Conservation (phyloP, 2,113 vertebrate species). For the Phalacrocorax pelagicus region DNA sequence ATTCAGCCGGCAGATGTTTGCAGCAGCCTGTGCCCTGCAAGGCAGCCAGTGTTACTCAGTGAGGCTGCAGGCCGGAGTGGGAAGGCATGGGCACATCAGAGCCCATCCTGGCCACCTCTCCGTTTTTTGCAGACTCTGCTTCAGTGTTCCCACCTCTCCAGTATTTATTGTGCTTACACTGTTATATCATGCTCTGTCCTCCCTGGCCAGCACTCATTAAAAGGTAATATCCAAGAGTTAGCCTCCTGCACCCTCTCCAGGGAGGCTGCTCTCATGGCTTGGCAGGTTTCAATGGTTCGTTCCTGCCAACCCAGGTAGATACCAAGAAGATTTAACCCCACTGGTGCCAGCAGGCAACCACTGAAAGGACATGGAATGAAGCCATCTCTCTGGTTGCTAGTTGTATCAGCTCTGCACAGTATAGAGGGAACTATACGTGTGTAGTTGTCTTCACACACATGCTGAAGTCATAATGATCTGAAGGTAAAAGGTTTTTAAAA, state of each 20-base stretch:
- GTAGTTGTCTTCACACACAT: neutral
- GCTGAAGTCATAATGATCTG: neutral
- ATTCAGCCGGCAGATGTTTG: neutral
- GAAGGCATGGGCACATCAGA: fast-evolving
- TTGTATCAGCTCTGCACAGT: neutral
- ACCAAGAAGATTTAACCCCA: neutral
- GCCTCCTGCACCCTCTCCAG: neutral
- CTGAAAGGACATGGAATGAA: neutral
- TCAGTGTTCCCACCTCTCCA: neutral
- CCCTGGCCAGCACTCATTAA: neutral
- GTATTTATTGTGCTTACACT: neutral
- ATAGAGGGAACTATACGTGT: fast-evolving
- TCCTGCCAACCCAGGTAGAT: neutral
- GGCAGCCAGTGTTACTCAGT: neutral
- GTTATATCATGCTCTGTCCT: fast-evolving
- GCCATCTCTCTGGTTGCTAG: neutral
- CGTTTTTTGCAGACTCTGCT: neutral
- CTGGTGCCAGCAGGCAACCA: neutral
- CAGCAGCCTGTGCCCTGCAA: neutral
- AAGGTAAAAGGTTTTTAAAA: neutral
- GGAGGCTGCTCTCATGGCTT: neutral
- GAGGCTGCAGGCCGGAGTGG: neutral
- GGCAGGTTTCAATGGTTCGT: neutral
- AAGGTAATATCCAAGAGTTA: neutral
- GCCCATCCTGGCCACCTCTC: neutral